Evolutionary conservation across 2,113 vertebrate genomes (phyloP).

Genomic region (Syngnathoides biaculeatus): DNA sequence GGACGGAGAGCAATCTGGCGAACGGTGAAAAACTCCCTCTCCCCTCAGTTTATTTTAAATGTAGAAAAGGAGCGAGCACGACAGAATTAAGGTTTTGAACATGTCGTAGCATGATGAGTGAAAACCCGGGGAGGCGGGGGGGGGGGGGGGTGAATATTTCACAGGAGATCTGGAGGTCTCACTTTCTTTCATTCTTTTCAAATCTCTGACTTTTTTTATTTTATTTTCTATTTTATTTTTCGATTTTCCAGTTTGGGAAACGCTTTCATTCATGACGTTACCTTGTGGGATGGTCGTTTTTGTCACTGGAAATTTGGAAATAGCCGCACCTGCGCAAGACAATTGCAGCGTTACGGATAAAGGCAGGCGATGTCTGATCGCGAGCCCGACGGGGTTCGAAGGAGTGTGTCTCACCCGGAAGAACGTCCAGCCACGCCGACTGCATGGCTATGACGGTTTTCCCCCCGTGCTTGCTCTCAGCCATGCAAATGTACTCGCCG

Average conservation of each 20-base stretch:
- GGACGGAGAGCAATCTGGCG: constrained; percentile 43
- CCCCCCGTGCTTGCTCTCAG: constrained; percentile 78
- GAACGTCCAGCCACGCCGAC: constrained; percentile 88
- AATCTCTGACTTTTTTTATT: no score
- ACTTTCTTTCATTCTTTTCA: neutral
- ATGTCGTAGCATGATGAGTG: constrained; percentile 51
- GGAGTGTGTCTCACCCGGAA: constrained; percentile 74
- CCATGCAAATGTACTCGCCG: constrained; percentile 92
- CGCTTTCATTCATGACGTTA: constrained; percentile 4
- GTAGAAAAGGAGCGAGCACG: constrained; percentile 38
- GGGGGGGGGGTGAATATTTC: no score
- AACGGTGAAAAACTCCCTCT: constrained; percentile 26
- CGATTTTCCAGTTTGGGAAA: neutral
- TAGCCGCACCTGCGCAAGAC: constrained; percentile 34
- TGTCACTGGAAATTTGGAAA: constrained; percentile 16
- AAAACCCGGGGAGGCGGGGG: constrained; percentile 45
- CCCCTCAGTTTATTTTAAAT: constrained; percentile 14
- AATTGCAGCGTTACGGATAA: neutral
- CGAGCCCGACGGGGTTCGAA: neutral
- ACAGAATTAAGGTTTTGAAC: constrained; percentile 61
- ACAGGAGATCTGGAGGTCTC: constrained; percentile 41
- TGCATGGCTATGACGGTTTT: constrained; percentile 82
- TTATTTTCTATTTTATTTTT: no score
- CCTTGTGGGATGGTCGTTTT: constrained; percentile 45
- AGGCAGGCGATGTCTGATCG: neutral